Percentiles rank a stretch among this genome's conserved stretches.
Conservation (phyloP, 2,797 vertebrate genomes). For the Pogoniulus pusillus region DNA sequence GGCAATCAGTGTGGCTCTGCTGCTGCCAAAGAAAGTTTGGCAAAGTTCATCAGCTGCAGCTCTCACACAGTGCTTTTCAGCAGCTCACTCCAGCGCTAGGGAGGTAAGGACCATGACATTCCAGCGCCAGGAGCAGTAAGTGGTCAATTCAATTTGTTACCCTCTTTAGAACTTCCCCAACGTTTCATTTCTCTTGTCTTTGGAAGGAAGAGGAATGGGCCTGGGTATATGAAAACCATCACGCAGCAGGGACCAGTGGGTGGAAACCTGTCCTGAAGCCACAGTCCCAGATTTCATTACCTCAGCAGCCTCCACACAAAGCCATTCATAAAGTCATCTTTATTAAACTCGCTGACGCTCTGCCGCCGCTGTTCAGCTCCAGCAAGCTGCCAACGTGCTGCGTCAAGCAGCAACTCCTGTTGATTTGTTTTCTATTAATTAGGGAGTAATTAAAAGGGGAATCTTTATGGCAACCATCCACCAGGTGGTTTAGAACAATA, state of each 20-base stretch:
- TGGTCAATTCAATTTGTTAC: slow-evolving; percentile 46
- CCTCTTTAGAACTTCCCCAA: slow-evolving; percentile 38
- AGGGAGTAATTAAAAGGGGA: slow-evolving; percentile 4
- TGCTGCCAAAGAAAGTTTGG: neutral
- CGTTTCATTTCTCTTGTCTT: slow-evolving; percentile 32
- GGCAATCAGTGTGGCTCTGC: neutral
- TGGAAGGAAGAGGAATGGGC: slow-evolving; percentile 17
- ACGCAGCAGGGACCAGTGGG: neutral
- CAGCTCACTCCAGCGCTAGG: neutral
- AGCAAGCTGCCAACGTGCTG: slow-evolving; percentile 41
- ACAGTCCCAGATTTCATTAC: slow-evolving; percentile 6
- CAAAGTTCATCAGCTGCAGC: slow-evolving; percentile 36
- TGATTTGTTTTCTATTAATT: slow-evolving; percentile 57
- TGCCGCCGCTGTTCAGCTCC: neutral
- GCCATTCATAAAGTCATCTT: neutral
- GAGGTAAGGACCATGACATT: slow-evolving; percentile 19
- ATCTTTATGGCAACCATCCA: neutral
- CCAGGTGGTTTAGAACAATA: slow-evolving; percentile 10
- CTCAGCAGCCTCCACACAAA: neutral
- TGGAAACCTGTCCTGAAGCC: slow-evolving; percentile 14
- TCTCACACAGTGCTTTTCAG: neutral
- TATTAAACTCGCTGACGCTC: neutral
- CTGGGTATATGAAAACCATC: neutral
- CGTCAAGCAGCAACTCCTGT: slow-evolving; percentile 17
- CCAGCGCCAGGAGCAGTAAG: slow-evolving; percentile 52